Evolutionary conservation across 2,888 invertebrate species (phyloP).

Genomic region (Microctonus hyperodae): DNA sequence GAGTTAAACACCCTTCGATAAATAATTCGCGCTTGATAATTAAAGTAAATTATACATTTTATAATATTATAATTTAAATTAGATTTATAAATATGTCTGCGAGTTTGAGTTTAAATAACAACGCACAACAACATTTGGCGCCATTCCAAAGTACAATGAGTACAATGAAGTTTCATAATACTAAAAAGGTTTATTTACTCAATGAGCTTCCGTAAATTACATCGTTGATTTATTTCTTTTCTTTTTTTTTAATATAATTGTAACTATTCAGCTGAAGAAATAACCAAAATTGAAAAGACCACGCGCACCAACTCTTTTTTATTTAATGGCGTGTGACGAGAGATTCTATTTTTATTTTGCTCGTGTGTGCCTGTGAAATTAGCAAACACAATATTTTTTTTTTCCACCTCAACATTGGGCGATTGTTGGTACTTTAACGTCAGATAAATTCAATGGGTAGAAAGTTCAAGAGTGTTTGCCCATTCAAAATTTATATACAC

Average conservation of each 20-base stretch:
- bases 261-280: neutral
- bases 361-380: neutral
- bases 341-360: constrained; percentile 11
- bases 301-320: neutral
- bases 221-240: neutral
- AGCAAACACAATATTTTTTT: neutral
- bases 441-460: neutral
- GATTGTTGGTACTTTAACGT: neutral
- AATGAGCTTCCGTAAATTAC: neutral
- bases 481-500: neutral
- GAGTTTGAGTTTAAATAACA: neutral
- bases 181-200: neutral
- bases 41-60: neutral
- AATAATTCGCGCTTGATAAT: no score
- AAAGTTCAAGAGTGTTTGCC: neutral
- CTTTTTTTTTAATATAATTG: neutral
- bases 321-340: constrained; percentile 9
- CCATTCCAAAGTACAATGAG: neutral
- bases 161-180: constrained; percentile 4
- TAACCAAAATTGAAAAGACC: neutral
- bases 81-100: neutral
- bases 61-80: neutral
- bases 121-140: neutral
- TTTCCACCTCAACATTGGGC: neutral
- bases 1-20: no score